Conservation (phyloP, 2,888 invertebrate species). For the Hipparchia semele region DNA sequence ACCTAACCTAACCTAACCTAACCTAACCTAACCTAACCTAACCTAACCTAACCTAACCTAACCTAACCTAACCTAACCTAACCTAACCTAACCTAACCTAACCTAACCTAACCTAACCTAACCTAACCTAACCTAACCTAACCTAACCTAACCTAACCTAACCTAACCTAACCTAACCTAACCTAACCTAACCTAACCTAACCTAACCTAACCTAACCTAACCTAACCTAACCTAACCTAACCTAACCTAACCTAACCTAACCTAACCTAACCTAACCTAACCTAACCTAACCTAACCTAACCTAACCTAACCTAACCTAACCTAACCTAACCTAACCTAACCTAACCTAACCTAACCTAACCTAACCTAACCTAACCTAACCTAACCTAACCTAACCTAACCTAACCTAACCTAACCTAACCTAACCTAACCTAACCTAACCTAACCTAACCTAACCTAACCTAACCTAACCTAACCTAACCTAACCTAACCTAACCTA, state of each 20-base stretch:
- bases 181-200: conserved; percentile 26
- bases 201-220: conserved; percentile 39
- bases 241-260: no score
- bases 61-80: conserved; percentile 41
- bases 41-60: conserved; percentile 41
- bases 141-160: conserved; percentile 6
- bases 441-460: no score
- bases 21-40: conserved; percentile 25
- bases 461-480: no score
- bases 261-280: no score
- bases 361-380: no score
- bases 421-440: no score
- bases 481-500: no score
- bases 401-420: no score
- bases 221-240: conserved; percentile 35
- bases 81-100: conserved; percentile 37
- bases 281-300: not conserved
- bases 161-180: conserved; percentile 7
- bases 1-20: conserved; percentile 33
- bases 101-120: conserved; percentile 7
- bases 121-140: conserved; percentile 8
- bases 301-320: no score
- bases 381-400: no score
- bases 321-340: no score
- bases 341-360: no score